These are phyloP conservation scores for Goniozus legneri DNA, from an alignment of 1,140 invertebrate genomes.

Conservation along the genomic window DNA sequence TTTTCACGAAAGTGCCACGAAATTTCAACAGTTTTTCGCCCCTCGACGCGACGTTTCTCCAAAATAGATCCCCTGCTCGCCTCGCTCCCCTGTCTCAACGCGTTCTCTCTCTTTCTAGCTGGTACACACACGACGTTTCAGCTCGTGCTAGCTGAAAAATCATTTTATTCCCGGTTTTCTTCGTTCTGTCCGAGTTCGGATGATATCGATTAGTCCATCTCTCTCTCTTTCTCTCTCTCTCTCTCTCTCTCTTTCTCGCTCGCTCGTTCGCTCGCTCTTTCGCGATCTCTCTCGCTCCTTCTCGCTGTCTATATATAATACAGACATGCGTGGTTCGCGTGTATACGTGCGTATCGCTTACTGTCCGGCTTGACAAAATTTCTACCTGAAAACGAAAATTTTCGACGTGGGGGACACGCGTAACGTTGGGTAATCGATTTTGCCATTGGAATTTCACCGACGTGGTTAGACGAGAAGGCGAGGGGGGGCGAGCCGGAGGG, in stretches of 20 bases:
- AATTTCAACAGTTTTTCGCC: constrained; percentile 14
- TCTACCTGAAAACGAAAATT: background rate
- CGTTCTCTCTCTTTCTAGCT: constrained; percentile 7
- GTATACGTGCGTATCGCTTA: too few relatives aligned
- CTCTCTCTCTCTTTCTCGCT: background rate
- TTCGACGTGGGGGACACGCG: too few relatives aligned
- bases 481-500: too few relatives aligned
- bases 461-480: too few relatives aligned
- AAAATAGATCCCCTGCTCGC: background rate
- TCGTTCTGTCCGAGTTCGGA: background rate
- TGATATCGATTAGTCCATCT: background rate
- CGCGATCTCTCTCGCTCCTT: constrained; percentile 2
- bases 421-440: background rate
- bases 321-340: background rate
- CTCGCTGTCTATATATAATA: background rate
- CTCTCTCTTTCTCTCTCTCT: background rate
- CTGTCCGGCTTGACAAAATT: background rate
- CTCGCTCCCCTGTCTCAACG: background rate
- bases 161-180: background rate
- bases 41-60: constrained; percentile 7
- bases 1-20: too few relatives aligned
- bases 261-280: constrained; percentile 3
- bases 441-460: background rate
- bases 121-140: too few relatives aligned
- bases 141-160: too few relatives aligned